These are phyloP conservation scores for Thyatira batis DNA, from an alignment of 2,888 invertebrate species.

Conservation along the genomic window DNA sequence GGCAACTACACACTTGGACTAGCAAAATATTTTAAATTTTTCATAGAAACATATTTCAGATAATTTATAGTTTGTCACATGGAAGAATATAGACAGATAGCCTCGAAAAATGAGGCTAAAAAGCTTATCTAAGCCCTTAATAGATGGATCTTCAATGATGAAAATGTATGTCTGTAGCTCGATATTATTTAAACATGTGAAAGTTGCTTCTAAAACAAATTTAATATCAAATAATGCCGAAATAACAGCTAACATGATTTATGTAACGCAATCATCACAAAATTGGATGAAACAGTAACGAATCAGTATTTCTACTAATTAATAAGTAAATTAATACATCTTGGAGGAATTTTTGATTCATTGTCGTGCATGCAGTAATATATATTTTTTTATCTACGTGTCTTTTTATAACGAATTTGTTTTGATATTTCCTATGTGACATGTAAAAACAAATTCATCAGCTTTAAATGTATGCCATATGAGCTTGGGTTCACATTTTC, in stretches of 20 bases:
- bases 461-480: slow-evolving; percentile 76
- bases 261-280: slow-evolving; percentile 24
- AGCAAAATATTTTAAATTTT: too few species aligned
- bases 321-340: slow-evolving; percentile 45
- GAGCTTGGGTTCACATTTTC: slow-evolving; percentile 68
- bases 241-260: not conserved
- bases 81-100: too few species aligned
- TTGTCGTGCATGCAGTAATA: slow-evolving; percentile 76
- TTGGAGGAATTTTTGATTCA: slow-evolving; percentile 70
- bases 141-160: not conserved
- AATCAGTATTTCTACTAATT: slow-evolving; percentile 26
- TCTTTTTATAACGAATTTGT: slow-evolving; percentile 58
- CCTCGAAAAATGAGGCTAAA: too few species aligned
- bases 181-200: not conserved
- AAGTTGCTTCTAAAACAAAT: not conserved
- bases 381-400: slow-evolving; percentile 62
- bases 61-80: too few species aligned
- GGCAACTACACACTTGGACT: not conserved
- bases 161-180: not conserved
- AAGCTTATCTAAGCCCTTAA: not conserved
- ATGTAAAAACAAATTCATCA: slow-evolving; percentile 53
- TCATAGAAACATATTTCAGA: too few species aligned
- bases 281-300: slow-evolving; percentile 22
- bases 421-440: slow-evolving; percentile 33
- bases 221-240: not conserved